Evolutionary conservation across 1,140 invertebrate species (phyloP), one percentile per base, ranked within the genome.

Genomic region (Sycophila sp.): DNA sequence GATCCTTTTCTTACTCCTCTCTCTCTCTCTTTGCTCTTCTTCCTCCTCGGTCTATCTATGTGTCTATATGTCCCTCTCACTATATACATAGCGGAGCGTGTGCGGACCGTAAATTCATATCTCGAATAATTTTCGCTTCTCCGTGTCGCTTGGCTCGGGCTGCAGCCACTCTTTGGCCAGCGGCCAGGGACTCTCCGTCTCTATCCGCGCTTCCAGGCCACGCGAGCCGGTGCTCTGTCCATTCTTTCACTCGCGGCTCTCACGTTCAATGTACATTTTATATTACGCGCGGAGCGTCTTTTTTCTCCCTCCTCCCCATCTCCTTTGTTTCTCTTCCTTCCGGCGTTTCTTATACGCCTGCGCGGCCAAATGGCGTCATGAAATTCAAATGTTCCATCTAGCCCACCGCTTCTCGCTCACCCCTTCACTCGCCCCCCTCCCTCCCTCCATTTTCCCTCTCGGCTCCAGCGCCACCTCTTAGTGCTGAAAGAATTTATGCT

Each of bases 351-450:
- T 70, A 24, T 36, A 30, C 49, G 26, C 26, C 58, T 17, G 15
- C 42, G 45, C 49, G 7, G 40, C 65, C 59, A 69, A 69, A 69
- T 69, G 59, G 68, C 38, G 59, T 69, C 68, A 69, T 69, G 68
- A 69, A 69, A 69, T 69, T 63, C 68, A 69, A 69, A 69, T 69
- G 68, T 24, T 53, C n/a, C n/a, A n/a, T n/a, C n/a, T n/a, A n/a
- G n/a, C n/a, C n/a, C n/a, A n/a, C n/a, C n/a, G n/a, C n/a, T n/a
- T n/a, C n/a, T n/a, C n/a, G n/a, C n/a, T n/a, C n/a, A n/a, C n/a
- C n/a, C n/a, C n/a, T n/a, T n/a, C n/a, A n/a, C n/a, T n/a, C 47
- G 7, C 34, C 34, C 24, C 59, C 30, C 40, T 15, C 22, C 19
- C n/a, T n/a, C n/a, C n/a, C n/a, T n/a, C n/a, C n/a, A n/a, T n/a